Evolutionary conservation across 2,888 invertebrate species (phyloP), one percentile per base, ranked within the genome.

Genomic region (Protophormia terraenovae): DNA sequence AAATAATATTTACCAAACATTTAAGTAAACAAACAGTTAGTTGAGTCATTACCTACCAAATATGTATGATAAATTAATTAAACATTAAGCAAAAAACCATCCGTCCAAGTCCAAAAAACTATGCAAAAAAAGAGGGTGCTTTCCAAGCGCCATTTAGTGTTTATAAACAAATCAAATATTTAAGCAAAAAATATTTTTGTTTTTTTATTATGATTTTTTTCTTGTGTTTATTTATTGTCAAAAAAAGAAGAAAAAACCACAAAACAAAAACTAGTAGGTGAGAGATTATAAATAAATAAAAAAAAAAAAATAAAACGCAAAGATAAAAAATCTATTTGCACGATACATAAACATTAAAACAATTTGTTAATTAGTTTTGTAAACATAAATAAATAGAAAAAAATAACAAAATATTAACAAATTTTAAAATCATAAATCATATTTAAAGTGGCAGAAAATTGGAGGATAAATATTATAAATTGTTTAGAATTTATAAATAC

Each of bases 61-160:
- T 32, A 32, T 14, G 50, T 45, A n/a, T 10, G 27, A n/a, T 35
- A 32, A 60, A 60, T 60, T 12, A 60, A 60, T 60, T 19, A 60
- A 29, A 29, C 8, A 29, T 55, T 53, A n/a, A 29, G 29, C n/a
- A 58, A 60, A 60, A 35, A 58, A 16, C 16, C 16, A 32, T 32
- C 32, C 38, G 62, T n/a, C n/a, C 6, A 27, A n/a, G n/a, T 5
- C 53, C 27, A 53, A 53, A 53, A 32, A 32, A 19, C 5, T 0
- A 6, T 16, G n/a, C n/a, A 19, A 32, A 32, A 24, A 35, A 16
- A 35, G 12, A 60, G 1, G 16, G 27, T 47, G 27, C 32, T 50
- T 35, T 41, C 27, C 27, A 55, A 72, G 71, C 71, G 71, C 71
- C 71, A 72, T 55, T 41, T 41, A 58, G 41, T 71, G 71, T 55